Conservation (phyloP, 1,140 invertebrate species). For the Helicoverpa zea region DNA sequence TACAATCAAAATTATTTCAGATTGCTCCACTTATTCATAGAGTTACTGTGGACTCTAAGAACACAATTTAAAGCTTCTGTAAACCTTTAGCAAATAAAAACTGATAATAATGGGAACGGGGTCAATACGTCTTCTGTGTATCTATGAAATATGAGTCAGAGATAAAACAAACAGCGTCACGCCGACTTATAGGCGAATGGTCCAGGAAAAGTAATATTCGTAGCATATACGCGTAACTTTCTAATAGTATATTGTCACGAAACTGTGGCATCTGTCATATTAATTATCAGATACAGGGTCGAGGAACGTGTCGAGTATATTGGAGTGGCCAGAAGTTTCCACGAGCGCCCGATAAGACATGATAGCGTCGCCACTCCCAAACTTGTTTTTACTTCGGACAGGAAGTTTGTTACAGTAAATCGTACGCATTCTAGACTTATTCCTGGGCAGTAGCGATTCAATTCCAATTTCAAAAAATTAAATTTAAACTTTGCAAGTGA, state of each 20-base stretch:
- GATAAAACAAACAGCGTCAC: slow-evolving; percentile 9
- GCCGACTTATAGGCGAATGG: not conserved
- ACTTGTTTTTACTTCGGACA: slow-evolving; percentile 58
- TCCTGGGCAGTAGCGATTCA: not conserved
- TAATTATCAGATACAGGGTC: slow-evolving; percentile 47
- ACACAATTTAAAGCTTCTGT: slow-evolving; percentile 24
- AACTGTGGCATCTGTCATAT: slow-evolving; percentile 35
- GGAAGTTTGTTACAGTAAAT: slow-evolving; percentile 39
- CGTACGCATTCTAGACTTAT: not conserved
- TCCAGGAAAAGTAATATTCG: slow-evolving; percentile 1
- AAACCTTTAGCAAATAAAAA: slow-evolving; percentile 25
- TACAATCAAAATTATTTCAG: not conserved
- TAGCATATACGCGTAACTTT: slow-evolving; percentile 20
- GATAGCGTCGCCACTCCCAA: slow-evolving; percentile 58
- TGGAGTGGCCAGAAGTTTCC: slow-evolving; percentile 75
- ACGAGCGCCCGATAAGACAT: slow-evolving; percentile 69
- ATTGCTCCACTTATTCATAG: not conserved
- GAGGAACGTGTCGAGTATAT: slow-evolving; percentile 51
- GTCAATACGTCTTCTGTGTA: slow-evolving; percentile 25
- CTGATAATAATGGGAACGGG: slow-evolving; percentile 27
- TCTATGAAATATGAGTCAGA: slow-evolving; percentile 13
- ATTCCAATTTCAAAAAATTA: not conserved
- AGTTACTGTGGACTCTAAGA: not conserved
- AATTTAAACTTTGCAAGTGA: no score
- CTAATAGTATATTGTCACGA: slow-evolving; percentile 43